A percentile compares a stretch with the other conserved stretches of the same genome.
Evolutionary conservation across 2,888 invertebrate species (phyloP).

Genomic region (Apamea anceps): DNA sequence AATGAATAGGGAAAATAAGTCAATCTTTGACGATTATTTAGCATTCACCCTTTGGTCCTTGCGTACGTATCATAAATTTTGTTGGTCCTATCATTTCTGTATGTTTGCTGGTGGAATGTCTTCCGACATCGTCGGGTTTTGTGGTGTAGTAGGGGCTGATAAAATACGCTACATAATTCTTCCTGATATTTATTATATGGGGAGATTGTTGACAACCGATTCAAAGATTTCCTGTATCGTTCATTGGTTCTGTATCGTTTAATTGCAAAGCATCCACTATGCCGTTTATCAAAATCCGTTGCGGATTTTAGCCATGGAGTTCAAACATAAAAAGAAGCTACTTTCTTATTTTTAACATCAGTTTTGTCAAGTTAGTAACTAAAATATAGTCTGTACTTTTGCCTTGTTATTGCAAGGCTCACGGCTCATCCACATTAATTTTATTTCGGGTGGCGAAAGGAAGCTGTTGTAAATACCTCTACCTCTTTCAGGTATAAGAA

Average conservation of each 20-base stretch:
- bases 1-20: conserved; percentile 12
- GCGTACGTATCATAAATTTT: conserved; percentile 43
- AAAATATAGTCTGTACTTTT: not conserved
- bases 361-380: not conserved
- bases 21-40: conserved; percentile 42
- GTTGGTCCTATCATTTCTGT: conserved; percentile 29
- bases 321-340: not conserved
- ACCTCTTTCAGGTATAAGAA: not conserved
- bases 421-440: no score
- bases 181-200: conserved; percentile 15
- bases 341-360: not conserved
- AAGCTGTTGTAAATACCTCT: not conserved
- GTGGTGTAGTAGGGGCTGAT: conserved; percentile 12
- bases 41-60: conserved; percentile 37
- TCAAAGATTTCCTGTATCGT: not conserved
- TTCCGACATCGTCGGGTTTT: conserved; percentile 44
- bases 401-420: not conserved
- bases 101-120: conserved; percentile 39
- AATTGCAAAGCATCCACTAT: not conserved
- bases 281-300: not conserved
- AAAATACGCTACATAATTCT: conserved; percentile 21
- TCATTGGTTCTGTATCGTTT: not conserved
- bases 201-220: not conserved
- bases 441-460: not conserved
- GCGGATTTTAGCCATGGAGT: not conserved